These are phyloP conservation scores for Motacilla alba DNA, from an alignment of 2,113 vertebrate genomes.

Conservation along the genomic window DNA sequence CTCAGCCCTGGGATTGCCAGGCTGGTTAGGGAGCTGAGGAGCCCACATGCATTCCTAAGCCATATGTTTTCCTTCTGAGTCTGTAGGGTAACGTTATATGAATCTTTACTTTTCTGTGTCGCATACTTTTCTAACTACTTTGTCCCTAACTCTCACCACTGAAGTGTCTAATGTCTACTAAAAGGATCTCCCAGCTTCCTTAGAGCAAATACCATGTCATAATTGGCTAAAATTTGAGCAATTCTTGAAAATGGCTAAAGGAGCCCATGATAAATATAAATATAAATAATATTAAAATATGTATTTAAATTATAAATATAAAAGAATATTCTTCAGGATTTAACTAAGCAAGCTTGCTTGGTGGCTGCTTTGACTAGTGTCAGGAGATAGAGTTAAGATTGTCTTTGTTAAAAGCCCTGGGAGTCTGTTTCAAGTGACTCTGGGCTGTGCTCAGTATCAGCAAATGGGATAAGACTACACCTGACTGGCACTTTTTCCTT, in stretches of 20 bases:
- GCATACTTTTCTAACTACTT: not conserved
- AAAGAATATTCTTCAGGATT: not conserved
- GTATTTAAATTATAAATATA: too few relatives aligned
- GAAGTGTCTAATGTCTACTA: not conserved
- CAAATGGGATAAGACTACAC: not conserved
- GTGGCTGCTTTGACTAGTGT: fast-evolving
- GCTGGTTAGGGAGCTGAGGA: not conserved
- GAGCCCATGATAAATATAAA: too few relatives aligned
- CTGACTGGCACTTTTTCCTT: not conserved
- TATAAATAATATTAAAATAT: too few relatives aligned
- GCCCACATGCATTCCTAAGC: not conserved
- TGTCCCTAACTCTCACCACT: not conserved
- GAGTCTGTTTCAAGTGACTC: not conserved
- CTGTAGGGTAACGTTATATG: not conserved
- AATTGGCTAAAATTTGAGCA: not conserved
- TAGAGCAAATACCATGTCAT: not conserved
- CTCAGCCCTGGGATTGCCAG: not conserved
- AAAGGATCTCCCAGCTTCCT: not conserved
- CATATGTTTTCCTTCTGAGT: not conserved
- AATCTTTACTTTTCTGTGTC: not conserved
- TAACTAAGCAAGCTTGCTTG: not conserved
- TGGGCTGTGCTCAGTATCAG: not conserved
- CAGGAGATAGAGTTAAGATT: not conserved
- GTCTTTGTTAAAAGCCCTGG: not conserved
- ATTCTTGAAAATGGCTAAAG: not conserved